Evolutionary conservation across 2,888 invertebrate species (phyloP).

Genomic region (Phorcus lineatus): DNA sequence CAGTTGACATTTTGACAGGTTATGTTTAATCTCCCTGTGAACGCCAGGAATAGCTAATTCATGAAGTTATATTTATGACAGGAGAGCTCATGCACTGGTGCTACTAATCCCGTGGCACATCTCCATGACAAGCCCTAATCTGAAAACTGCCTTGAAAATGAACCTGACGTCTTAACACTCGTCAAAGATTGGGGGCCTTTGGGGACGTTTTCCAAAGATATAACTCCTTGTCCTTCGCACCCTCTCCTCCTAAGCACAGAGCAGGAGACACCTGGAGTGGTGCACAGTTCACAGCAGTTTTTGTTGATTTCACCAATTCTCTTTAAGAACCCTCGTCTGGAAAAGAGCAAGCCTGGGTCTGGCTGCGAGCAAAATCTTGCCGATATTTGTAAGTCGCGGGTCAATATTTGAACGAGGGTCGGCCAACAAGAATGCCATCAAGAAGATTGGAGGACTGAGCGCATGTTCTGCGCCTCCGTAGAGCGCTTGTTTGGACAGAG

Average conservation of each 20-base stretch:
- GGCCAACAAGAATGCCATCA: neutral
- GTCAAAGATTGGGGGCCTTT: too few species aligned
- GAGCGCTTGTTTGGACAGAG: neutral
- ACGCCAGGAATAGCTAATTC: too few species aligned
- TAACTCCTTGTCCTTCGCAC: too few species aligned
- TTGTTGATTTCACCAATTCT: neutral
- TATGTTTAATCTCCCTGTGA: too few species aligned
- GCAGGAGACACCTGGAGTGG: neutral
- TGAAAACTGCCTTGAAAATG: too few species aligned
- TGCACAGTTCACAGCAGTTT: neutral
- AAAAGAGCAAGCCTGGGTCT: neutral
- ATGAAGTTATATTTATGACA: too few species aligned
- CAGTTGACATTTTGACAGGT: too few species aligned
- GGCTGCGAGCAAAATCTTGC: neutral
- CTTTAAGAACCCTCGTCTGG: neutral
- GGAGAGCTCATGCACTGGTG: too few species aligned
- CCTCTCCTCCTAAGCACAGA: neutral
- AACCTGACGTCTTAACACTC: too few species aligned
- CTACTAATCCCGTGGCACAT: too few species aligned
- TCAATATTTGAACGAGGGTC: neutral
- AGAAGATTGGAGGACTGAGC: neutral
- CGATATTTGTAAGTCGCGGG: neutral
- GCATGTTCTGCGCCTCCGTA: neutral
- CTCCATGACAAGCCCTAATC: too few species aligned
- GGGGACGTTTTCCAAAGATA: too few species aligned